Evolutionary conservation across 2,797 vertebrate species (phyloP).

Genomic region (Mormyrops boulengeri): DNA sequence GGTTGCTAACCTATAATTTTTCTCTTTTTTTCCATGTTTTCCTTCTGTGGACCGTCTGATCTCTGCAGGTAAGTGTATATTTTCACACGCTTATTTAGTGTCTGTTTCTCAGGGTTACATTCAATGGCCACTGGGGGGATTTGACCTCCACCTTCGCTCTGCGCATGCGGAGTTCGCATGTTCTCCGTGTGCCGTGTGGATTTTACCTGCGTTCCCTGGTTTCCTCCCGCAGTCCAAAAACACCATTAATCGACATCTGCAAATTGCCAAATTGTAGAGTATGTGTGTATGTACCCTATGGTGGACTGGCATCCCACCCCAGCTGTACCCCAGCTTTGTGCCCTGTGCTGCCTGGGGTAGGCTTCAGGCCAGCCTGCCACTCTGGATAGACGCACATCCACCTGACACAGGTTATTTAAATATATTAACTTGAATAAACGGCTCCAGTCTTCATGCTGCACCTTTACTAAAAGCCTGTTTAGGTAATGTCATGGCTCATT

Average conservation of each 20-base stretch:
- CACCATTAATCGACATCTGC: neutral
- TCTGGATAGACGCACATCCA: neutral
- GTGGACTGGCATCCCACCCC: neutral
- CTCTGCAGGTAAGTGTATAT: slow-evolving; percentile 1
- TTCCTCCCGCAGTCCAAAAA: neutral
- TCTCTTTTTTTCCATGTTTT: neutral
- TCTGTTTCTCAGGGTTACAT: neutral
- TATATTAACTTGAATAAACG: neutral
- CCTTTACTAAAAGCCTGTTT: neutral
- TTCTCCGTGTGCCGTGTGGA: neutral
- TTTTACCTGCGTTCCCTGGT: neutral
- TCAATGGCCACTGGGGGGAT: neutral
- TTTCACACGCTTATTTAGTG: neutral
- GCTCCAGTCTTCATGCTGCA: neutral
- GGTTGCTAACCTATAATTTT: slow-evolving; percentile 3
- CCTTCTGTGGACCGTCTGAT: neutral
- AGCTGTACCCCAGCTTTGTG: neutral
- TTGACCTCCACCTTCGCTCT: neutral
- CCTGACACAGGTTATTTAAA: neutral
- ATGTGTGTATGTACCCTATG: neutral
- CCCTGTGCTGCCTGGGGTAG: neutral
- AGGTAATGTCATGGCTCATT: neutral
- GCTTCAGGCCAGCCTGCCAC: neutral
- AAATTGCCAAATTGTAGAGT: neutral
- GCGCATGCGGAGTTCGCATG: neutral